Evolutionary conservation across 1,140 invertebrate genomes (phyloP).

Genomic region (Choristoneura fumiferana): DNA sequence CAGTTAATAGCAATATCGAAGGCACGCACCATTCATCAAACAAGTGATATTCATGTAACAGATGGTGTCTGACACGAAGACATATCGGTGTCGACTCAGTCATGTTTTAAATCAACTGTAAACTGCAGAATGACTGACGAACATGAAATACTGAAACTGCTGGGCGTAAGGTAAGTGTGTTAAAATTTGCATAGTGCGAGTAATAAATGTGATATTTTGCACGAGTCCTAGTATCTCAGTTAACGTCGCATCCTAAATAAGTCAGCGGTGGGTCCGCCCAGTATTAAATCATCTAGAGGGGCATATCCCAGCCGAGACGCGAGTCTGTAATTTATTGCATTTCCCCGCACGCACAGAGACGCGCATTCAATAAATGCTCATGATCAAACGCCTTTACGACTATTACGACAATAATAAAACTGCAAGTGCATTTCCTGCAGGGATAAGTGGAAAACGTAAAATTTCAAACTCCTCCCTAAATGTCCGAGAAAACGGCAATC

Average conservation of each 20-base stretch:
- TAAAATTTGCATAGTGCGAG: not conserved
- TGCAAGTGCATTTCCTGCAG: slow-evolving; percentile 32
- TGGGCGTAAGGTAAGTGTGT: slow-evolving; percentile 4
- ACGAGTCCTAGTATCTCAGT: not conserved
- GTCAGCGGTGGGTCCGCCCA: slow-evolving; percentile 30
- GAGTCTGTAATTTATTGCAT: slow-evolving; percentile 57
- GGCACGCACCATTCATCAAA: not conserved
- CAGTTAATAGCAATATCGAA: slow-evolving; percentile 4
- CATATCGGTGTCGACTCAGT: not conserved
- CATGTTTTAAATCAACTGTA: slow-evolving; percentile 14
- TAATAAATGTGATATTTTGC: not conserved
- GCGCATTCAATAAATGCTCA: slow-evolving; percentile 45
- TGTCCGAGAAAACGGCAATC: not conserved
- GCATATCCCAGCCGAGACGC: slow-evolving; percentile 35
- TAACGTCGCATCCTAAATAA: slow-evolving; percentile 31
- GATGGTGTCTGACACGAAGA: slow-evolving; percentile 10
- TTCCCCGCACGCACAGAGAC: slow-evolving; percentile 46
- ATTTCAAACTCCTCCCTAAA: too few species aligned
- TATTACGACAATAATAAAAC: slow-evolving; percentile 53
- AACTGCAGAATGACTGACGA: slow-evolving; percentile 8
- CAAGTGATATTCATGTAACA: slow-evolving; percentile 3
- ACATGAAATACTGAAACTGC: slow-evolving; percentile 15
- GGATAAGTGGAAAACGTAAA: not conserved
- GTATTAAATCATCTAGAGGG: slow-evolving; percentile 51
- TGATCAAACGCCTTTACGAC: slow-evolving; percentile 56